phyloP scores from a whole-genome alignment of 2,797 vertebrate species.

The Gambelia wislizenii region DNA sequence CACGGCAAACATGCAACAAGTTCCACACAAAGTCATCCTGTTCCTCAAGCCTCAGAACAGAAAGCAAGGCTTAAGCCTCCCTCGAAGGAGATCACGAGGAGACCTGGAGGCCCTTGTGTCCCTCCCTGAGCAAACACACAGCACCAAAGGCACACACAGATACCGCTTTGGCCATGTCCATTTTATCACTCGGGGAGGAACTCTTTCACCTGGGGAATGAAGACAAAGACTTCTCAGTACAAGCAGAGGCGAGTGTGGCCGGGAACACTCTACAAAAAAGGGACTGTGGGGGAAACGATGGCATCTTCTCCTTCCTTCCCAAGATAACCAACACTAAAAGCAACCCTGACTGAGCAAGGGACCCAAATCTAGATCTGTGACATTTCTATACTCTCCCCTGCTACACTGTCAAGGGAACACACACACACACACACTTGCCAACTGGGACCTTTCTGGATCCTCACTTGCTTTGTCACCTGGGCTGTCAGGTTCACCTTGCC shows the following conservation, averaged over 20 bases:
- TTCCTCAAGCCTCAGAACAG: background rate
- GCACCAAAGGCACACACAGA: background rate
- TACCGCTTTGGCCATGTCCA: background rate
- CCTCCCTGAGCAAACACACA: slow-evolving; percentile 18
- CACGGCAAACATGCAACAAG: background rate
- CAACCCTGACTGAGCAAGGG: background rate
- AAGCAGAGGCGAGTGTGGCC: background rate
- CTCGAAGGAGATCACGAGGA: background rate
- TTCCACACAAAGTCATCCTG: background rate
- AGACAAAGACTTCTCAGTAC: slow-evolving; percentile 22
- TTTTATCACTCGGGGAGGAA: slow-evolving; percentile 1
- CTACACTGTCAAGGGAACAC: too few species aligned
- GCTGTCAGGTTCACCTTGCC: background rate
- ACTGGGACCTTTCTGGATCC: background rate
- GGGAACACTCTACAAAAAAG: background rate
- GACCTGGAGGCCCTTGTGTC: background rate
- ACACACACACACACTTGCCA: background rate
- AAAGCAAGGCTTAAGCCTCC: background rate
- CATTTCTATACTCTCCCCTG: background rate
- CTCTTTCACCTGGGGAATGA: slow-evolving; percentile 46
- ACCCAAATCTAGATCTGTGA: background rate
- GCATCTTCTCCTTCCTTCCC: too few species aligned
- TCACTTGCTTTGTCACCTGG: background rate
- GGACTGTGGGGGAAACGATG: too few species aligned
- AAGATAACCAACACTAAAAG: too few species aligned